These are phyloP conservation scores for Oophaga sylvatica DNA, from an alignment of 2,797 vertebrate species.

Conservation along the genomic window DNA sequence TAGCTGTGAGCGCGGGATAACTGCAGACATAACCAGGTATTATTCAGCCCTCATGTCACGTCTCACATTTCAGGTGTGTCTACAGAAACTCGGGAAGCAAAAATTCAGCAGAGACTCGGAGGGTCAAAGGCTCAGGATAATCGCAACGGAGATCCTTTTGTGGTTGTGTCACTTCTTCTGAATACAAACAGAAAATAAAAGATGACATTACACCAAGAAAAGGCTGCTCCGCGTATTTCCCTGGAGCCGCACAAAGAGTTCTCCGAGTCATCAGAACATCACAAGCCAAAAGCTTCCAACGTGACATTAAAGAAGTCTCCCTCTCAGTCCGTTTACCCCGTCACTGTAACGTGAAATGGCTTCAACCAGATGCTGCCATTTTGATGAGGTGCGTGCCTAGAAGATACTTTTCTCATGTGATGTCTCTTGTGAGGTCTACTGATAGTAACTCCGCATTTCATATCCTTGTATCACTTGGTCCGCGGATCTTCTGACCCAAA, in stretches of 20 bases:
- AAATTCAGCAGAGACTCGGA: not conserved
- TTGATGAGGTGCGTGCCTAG: not conserved
- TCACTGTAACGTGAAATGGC: constrained; percentile 15
- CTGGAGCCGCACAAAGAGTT: constrained; percentile 42
- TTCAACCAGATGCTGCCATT: constrained; percentile 29
- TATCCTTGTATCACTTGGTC: not conserved
- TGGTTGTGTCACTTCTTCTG: constrained; percentile 12
- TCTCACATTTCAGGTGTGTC: constrained; percentile 4
- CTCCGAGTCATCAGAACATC: constrained; percentile 50
- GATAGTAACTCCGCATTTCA: not conserved
- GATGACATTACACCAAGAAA: constrained; percentile 35
- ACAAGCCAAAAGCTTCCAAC: constrained; percentile 16
- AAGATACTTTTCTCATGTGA: not conserved
- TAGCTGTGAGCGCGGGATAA: not conserved
- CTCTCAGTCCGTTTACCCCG: not conserved
- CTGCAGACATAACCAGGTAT: not conserved
- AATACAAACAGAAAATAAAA: constrained; percentile 49
- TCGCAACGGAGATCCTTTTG: constrained; percentile 9
- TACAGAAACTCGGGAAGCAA: not conserved
- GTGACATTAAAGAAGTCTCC: constrained; percentile 23
- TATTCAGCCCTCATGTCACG: not conserved
- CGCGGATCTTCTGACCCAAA: too few species aligned
- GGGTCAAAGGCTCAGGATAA: not conserved
- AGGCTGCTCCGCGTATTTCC: constrained; percentile 2
- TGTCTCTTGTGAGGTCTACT: not conserved